A percentile compares a stretch with the other conserved stretches of the same genome.
These are phyloP conservation scores for Glyptemys insculpta DNA, from an alignment of 2,797 vertebrate genomes.

Conservation along the genomic window DNA sequence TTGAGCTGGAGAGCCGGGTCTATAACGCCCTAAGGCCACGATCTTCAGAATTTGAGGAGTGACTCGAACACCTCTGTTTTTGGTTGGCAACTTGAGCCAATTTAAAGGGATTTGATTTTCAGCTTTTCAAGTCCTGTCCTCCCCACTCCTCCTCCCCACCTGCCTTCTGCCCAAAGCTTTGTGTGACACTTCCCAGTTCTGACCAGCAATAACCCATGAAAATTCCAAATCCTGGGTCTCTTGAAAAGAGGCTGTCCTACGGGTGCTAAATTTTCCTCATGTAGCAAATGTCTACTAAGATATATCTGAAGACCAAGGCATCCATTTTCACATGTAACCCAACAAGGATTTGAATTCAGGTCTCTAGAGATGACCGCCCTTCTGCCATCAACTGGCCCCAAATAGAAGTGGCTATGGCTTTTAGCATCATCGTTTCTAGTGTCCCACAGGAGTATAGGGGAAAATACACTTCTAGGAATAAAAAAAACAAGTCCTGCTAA, in stretches of 20 bases:
- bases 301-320: not conserved
- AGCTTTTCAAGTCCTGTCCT: not conserved
- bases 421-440: constrained; percentile 1
- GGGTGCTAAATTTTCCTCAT: not conserved
- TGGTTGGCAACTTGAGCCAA: not conserved
- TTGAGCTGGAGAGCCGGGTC: accelerated
- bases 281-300: not conserved
- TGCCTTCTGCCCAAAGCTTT: accelerated
- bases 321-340: not conserved
- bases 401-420: constrained; percentile 14
- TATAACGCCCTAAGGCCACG: accelerated
- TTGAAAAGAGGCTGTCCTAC: not conserved
- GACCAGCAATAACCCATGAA: not conserved
- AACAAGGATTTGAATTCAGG: not conserved
- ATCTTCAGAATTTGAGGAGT: not conserved
- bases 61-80: not conserved
- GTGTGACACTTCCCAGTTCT: not conserved
- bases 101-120: not conserved
- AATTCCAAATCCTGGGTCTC: not conserved
- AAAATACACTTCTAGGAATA: constrained; percentile 14
- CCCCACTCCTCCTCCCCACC: not conserved
- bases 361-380: constrained; percentile 35
- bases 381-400: constrained; percentile 24
- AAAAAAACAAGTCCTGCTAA: constrained; percentile 18
- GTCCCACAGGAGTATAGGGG: constrained; percentile 33